These are phyloP conservation scores for Drosophila nannoptera DNA, from an alignment of 1,140 invertebrate species.

Conservation along the genomic window DNA sequence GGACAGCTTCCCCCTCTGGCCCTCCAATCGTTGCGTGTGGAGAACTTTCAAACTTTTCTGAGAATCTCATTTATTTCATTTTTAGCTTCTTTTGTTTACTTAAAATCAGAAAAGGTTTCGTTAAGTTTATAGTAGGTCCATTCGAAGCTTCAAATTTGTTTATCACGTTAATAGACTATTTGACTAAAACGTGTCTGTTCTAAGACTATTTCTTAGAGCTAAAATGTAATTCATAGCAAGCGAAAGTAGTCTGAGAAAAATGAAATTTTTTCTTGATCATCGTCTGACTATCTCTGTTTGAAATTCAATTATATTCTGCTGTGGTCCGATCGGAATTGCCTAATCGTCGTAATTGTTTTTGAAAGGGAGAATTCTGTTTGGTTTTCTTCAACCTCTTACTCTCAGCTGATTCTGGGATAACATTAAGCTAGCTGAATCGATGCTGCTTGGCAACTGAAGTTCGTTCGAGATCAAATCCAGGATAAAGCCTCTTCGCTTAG, in stretches of 20 bases:
- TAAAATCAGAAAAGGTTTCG: no score
- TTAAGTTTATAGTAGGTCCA: slow-evolving; percentile 44
- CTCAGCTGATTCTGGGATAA: slow-evolving; percentile 42
- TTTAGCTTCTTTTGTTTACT: slow-evolving; percentile 41
- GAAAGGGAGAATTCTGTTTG: no score
- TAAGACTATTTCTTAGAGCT: slow-evolving; percentile 6
- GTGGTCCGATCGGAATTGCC: no score
- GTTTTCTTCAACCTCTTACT: slow-evolving; percentile 44
- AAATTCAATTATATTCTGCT: no score
- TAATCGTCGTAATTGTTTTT: no score
- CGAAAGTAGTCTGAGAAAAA: no score
- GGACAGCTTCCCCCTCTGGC: slow-evolving; percentile 7
- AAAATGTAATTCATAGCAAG: neutral
- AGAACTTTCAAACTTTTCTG: slow-evolving; percentile 60
- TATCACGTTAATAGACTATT: slow-evolving; percentile 58
- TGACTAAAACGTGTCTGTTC: slow-evolving; percentile 1
- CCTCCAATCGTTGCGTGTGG: slow-evolving; percentile 7
- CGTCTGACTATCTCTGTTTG: no score
- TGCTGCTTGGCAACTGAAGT: slow-evolving; percentile 62
- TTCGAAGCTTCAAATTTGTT: slow-evolving; percentile 72
- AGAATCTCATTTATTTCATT: slow-evolving; percentile 64
- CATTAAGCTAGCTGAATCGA: slow-evolving; percentile 9
- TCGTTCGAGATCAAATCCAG: slow-evolving; percentile 73
- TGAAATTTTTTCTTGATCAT: no score
- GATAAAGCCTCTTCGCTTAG: slow-evolving; percentile 48